A percentile compares a stretch with the other conserved stretches of the same genome.
phyloP scores from a whole-genome alignment of 2,797 vertebrate genomes.

The Clarias platycephalus region DNA sequence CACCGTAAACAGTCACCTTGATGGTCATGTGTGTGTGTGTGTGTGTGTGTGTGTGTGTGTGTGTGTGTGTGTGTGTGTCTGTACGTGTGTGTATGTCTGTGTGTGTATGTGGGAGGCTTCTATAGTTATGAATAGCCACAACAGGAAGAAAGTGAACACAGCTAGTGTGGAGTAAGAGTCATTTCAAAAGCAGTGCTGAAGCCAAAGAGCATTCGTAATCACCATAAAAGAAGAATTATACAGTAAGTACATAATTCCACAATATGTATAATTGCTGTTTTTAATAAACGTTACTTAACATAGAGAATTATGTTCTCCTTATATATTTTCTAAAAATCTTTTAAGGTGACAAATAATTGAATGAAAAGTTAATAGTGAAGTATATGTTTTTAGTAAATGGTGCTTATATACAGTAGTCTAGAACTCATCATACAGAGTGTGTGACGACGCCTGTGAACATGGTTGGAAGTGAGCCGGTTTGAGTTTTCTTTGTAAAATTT shows the following conservation, averaged over 20 bases:
- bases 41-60: not conserved
- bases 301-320: not conserved
- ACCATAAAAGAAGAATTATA: not conserved
- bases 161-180: too few species aligned
- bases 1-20: not conserved
- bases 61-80: too few species aligned
- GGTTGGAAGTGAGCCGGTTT: too few species aligned
- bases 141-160: not conserved
- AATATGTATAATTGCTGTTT: not conserved
- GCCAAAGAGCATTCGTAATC: not conserved
- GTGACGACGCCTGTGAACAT: not conserved
- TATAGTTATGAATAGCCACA: not conserved
- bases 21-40: not conserved
- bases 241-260: conserved; percentile 16
- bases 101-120: not conserved
- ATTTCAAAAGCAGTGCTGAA: not conserved
- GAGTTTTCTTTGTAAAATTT: not conserved
- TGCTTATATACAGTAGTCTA: not conserved
- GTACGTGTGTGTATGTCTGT: not conserved
- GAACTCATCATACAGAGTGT: not conserved
- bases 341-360: not conserved
- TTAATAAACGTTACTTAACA: not conserved
- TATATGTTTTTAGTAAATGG: not conserved
- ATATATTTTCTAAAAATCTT: not conserved
- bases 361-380: not conserved